Percentiles rank a stretch among this genome's conserved stretches.
Conservation (phyloP, 2,113 vertebrate species). For the Mobula hypostoma region DNA sequence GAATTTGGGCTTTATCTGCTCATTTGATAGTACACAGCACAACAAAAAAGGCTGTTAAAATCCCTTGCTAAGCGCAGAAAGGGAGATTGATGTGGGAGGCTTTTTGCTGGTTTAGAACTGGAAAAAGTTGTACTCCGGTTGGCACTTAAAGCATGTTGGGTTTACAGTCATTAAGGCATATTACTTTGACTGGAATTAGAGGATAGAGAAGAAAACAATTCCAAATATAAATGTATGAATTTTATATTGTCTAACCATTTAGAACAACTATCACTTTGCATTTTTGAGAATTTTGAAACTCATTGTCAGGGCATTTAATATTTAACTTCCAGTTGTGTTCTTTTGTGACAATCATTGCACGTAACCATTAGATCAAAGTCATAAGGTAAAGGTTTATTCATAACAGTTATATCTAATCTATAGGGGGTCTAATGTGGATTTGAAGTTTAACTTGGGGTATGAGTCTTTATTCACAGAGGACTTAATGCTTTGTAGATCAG, state of each 20-base stretch:
- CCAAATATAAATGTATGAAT: neutral
- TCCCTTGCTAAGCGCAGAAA: neutral
- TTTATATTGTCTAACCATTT: neutral
- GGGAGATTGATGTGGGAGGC: neutral
- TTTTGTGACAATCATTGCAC: neutral
- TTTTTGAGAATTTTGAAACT: neutral
- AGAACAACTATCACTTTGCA: neutral
- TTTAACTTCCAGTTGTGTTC: neutral
- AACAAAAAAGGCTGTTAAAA: neutral
- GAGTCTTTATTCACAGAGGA: neutral
- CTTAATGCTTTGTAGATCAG: neutral
- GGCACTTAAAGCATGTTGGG: neutral
- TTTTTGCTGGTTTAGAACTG: neutral
- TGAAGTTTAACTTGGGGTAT: neutral
- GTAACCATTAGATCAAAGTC: neutral
- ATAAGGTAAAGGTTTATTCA: neutral
- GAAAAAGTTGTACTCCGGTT: neutral
- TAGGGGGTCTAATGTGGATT: neutral
- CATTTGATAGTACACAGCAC: neutral
- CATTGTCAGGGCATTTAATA: neutral
- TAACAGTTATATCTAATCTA: neutral
- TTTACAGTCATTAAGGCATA: neutral
- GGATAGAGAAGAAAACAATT: neutral
- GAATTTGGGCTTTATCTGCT: neutral
- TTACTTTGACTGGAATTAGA: neutral